A percentile compares a stretch with the other conserved stretches of the same genome.
Conservation (phyloP, 2,888 invertebrate genomes). For the Stenolophus ochropezus region DNA sequence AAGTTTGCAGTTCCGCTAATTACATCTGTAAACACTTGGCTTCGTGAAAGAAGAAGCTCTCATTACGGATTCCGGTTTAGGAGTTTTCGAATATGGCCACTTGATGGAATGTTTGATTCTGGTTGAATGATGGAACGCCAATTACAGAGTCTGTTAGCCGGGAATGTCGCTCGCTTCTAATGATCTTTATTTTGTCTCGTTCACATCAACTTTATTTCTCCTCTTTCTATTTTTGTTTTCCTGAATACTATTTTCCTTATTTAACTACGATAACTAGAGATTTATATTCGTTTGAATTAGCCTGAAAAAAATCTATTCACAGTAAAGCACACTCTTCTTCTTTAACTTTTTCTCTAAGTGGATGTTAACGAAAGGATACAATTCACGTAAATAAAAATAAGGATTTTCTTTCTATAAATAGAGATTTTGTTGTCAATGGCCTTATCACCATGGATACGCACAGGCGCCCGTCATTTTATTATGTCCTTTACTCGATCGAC, state of each 20-base stretch:
- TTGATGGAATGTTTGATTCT: conserved; percentile 1
- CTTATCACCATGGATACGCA: no score
- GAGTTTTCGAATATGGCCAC: conserved; percentile 1
- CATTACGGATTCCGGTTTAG: conserved; percentile 50
- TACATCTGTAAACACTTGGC: conserved; percentile 57
- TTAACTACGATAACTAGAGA: neutral
- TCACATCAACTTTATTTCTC: neutral
- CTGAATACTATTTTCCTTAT: neutral
- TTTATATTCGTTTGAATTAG: neutral
- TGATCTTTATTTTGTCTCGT: conserved; percentile 37
- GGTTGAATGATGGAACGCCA: conserved; percentile 18
- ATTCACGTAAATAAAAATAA: neutral
- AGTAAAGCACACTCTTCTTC: neutral
- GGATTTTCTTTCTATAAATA: no score
- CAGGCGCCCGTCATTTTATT: no score
- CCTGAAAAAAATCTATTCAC: neutral
- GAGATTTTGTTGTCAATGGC: no score
- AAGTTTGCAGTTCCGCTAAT: conserved; percentile 27
- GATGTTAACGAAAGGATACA: neutral
- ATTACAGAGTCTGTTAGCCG: conserved; percentile 2
- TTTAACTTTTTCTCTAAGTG: neutral
- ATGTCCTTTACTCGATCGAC: no score
- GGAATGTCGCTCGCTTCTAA: conserved; percentile 22
- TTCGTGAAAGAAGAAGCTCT: conserved; percentile 50
- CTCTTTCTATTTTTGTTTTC: neutral